These are phyloP conservation scores for Haliclona indistincta DNA, from an alignment of 37 sponge, comb jelly and placozoan genomes.

Conservation along the genomic window DNA sequence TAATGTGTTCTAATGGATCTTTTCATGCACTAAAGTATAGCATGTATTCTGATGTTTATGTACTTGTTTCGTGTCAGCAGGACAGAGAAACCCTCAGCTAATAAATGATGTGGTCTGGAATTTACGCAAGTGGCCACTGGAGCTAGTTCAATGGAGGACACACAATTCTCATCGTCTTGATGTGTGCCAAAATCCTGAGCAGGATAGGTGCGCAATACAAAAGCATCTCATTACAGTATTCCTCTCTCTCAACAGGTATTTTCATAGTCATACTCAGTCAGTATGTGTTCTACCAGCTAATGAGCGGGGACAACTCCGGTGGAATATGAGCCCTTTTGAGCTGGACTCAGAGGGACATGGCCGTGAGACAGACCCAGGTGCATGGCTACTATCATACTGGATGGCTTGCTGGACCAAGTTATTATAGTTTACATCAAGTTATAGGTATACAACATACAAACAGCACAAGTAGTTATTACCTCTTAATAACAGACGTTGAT, in stretches of 20 bases:
- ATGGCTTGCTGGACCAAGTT: conserved; percentile 68
- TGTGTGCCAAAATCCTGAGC: conserved; percentile 64
- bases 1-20: neutral
- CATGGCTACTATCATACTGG: conserved; percentile 87
- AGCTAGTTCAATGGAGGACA: conserved; percentile 70
- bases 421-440: conserved; percentile 26
- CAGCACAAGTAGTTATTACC: too few species aligned
- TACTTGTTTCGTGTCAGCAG: neutral
- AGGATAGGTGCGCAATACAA: conserved; percentile 53
- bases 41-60: neutral
- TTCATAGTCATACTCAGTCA: conserved; percentile 51
- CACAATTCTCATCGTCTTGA: conserved; percentile 80
- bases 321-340: conserved; percentile 76
- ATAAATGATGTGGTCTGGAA: conserved; percentile 75
- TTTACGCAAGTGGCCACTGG: conserved; percentile 80
- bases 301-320: conserved; percentile 75
- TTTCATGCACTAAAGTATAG: neutral
- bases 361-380: conserved; percentile 79
- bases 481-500: neutral
- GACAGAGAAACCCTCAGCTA: conserved; percentile 8
- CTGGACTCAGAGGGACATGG: conserved; percentile 54
- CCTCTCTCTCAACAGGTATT: conserved; percentile 18
- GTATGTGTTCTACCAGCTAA: conserved; percentile 67
- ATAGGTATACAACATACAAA: neutral
- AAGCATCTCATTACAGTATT: neutral